phyloP scores from a whole-genome alignment of 2,888 invertebrate genomes.

The Lumbricus terrestris region DNA sequence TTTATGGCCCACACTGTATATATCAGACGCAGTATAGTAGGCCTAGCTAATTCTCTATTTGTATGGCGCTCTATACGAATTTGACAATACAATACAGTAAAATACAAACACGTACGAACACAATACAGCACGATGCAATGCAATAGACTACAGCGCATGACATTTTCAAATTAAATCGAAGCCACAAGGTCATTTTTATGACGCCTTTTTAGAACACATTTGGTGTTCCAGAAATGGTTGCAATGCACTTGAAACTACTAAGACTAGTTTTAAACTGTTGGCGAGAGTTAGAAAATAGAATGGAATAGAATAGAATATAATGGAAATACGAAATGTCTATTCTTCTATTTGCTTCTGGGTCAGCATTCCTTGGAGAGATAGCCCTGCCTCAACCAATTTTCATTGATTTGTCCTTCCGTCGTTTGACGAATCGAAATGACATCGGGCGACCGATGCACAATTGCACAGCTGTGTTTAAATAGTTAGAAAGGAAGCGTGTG shows the following conservation, averaged over 20 bases:
- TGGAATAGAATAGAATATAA: too few relatives aligned
- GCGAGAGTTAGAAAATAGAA: background rate
- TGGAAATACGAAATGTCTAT: too few relatives aligned
- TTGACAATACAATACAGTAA: too few relatives aligned
- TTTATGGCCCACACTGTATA: too few relatives aligned
- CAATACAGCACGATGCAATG: too few relatives aligned
- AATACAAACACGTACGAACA: too few relatives aligned
- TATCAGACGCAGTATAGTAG: too few relatives aligned
- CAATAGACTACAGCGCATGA: too few relatives aligned
- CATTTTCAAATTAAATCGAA: background rate
- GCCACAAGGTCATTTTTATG: background rate
- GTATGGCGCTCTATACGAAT: too few relatives aligned
- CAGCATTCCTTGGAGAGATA: background rate
- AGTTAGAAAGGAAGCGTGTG: background rate
- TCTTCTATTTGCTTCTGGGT: background rate
- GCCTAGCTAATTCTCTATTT: too few relatives aligned
- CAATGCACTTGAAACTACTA: background rate
- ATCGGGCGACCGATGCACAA: too few relatives aligned
- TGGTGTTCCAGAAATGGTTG: background rate
- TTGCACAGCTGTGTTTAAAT: slow-evolving; percentile 3
- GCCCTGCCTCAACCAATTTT: background rate
- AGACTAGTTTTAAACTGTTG: background rate
- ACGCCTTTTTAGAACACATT: background rate
- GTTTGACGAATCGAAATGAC: background rate
- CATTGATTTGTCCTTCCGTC: background rate